A percentile compares a stretch with the other conserved stretches of the same genome.
These are phyloP conservation scores for Dasyurus viverrinus DNA, from an alignment of 2,113 vertebrate species.

Conservation along the genomic window DNA sequence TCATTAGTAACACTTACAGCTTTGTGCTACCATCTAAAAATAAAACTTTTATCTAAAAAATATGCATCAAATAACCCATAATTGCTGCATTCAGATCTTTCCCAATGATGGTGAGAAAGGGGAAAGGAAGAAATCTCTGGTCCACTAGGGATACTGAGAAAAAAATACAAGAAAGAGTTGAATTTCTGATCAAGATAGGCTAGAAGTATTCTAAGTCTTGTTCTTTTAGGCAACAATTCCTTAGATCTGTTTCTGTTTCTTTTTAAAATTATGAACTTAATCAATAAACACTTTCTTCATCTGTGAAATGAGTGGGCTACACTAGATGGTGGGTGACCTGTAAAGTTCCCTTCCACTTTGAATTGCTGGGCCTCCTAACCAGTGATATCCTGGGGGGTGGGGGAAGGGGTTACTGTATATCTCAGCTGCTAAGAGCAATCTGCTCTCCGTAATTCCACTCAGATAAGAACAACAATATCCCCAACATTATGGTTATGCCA, in stretches of 20 bases:
- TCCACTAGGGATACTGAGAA: not conserved
- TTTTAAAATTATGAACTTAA: not conserved
- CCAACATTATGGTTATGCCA: not conserved
- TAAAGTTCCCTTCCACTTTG: not conserved
- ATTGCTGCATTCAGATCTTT: not conserved
- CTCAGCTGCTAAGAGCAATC: not conserved
- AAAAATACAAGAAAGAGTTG: not conserved
- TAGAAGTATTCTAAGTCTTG: slow-evolving; percentile 12
- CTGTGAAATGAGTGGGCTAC: not conserved
- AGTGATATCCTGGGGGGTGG: not conserved
- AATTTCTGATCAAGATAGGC: not conserved
- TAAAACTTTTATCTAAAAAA: slow-evolving; percentile 58
- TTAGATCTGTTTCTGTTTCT: not conserved
- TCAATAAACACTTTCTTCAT: not conserved
- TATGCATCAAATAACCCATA: not conserved
- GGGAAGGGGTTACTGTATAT: not conserved
- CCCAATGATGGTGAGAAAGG: not conserved
- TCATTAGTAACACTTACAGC: slow-evolving; percentile 20
- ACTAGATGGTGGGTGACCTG: not conserved
- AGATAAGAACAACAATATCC: not conserved
- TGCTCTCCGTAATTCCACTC: not conserved
- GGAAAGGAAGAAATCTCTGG: not conserved
- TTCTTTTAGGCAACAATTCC: not conserved
- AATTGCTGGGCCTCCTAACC: not conserved
- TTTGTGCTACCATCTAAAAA: slow-evolving; percentile 55